Percentiles rank a stretch among this genome's conserved stretches.
These are phyloP conservation scores for Eclectus roratus DNA, from an alignment of 2,113 vertebrate species.

Conservation along the genomic window DNA sequence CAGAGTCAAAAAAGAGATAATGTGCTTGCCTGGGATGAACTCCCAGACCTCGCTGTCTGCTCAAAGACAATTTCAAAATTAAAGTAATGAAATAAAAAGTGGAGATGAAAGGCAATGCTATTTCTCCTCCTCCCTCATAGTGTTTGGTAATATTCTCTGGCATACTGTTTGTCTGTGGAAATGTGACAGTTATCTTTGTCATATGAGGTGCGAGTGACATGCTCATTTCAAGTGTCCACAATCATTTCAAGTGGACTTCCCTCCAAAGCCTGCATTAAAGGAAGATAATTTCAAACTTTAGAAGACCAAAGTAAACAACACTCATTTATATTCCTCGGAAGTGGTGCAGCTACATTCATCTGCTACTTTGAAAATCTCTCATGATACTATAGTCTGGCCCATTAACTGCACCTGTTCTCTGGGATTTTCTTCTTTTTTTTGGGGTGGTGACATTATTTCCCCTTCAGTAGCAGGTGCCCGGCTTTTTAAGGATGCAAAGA, in stretches of 20 bases:
- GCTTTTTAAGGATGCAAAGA: neutral
- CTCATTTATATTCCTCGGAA: neutral
- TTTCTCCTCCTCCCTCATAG: neutral
- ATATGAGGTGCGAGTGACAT: neutral
- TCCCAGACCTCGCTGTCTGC: neutral
- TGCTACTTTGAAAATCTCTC: neutral
- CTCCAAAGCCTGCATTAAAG: neutral
- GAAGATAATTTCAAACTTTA: neutral
- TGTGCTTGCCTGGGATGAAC: neutral
- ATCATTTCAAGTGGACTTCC: neutral
- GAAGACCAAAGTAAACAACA: neutral
- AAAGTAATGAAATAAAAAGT: neutral
- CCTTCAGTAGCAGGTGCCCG: neutral
- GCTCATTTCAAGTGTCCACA: neutral
- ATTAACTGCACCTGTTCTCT: constrained; percentile 7
- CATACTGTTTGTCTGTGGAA: neutral
- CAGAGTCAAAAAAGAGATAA: neutral
- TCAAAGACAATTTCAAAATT: constrained; percentile 39
- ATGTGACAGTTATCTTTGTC: neutral
- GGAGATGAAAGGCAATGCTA: neutral
- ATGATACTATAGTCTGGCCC: neutral
- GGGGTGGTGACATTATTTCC: neutral
- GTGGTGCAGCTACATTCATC: neutral
- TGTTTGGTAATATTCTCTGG: neutral
- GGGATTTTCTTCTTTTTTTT: neutral